Conservation (phyloP, 2,113 vertebrate genomes). For the Gallinago media region DNA sequence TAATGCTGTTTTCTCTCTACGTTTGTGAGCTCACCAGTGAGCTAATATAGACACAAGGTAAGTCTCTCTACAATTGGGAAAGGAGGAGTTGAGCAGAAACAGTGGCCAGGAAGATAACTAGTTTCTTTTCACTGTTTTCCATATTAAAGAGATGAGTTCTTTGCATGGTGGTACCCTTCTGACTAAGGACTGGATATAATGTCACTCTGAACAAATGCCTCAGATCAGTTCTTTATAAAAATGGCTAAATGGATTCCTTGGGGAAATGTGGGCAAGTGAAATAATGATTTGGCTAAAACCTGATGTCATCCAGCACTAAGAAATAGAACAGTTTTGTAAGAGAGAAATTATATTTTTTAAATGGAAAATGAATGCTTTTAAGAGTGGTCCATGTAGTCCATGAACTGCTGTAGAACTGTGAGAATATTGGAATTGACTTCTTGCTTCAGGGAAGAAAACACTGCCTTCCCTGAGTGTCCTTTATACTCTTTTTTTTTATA, state of each 20-base stretch:
- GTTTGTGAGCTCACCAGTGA: background rate
- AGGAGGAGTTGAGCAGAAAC: background rate
- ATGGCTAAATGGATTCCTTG: background rate
- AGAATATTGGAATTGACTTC: background rate
- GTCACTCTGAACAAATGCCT: background rate
- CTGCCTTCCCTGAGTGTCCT: slow-evolving; percentile 15
- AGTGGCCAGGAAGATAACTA: background rate
- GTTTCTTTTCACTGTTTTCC: background rate
- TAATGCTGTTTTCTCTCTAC: background rate
- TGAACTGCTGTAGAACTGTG: background rate
- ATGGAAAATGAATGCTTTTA: background rate
- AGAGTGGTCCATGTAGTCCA: background rate
- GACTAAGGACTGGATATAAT: background rate
- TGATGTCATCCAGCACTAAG: background rate
- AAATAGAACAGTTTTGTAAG: background rate
- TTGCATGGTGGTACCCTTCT: background rate
- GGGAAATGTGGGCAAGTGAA: background rate
- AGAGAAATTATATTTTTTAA: background rate
- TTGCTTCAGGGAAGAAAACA: slow-evolving; percentile 36
- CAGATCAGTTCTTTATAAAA: background rate
- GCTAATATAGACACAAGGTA: background rate
- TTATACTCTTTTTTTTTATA: background rate
- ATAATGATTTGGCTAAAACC: background rate
- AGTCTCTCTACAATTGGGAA: background rate
- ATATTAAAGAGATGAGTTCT: background rate